A percentile compares a stretch with the other conserved stretches of the same genome.
Conservation (phyloP, 2,797 vertebrate genomes). For the Tympanoctomys barrerae region DNA sequence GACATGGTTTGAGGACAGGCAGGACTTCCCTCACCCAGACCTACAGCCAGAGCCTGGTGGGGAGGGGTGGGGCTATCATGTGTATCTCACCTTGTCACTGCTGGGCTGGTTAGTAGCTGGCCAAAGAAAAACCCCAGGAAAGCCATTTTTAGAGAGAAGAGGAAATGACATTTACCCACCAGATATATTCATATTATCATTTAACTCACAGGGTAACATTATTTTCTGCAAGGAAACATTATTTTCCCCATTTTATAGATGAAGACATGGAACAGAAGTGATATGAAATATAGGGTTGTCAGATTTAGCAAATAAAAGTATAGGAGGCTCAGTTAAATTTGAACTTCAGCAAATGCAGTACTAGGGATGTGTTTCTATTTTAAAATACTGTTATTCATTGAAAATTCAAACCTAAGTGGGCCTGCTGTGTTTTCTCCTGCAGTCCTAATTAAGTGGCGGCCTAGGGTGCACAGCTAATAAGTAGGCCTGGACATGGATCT, state of each 20-base stretch:
- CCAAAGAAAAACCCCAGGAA: not conserved
- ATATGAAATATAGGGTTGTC: not conserved
- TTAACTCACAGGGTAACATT: conserved; percentile 14
- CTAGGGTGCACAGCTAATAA: not conserved
- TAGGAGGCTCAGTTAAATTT: not conserved
- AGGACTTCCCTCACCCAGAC: not conserved
- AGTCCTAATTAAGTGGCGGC: not conserved
- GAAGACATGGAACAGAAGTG: not conserved
- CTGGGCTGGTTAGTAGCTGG: not conserved
- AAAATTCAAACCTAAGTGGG: conserved; percentile 32
- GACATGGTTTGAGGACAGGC: not conserved
- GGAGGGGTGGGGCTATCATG: not conserved
- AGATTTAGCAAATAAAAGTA: conserved; percentile 12
- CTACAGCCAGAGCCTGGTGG: not conserved
- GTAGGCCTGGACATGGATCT: not conserved
- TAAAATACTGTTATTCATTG: not conserved
- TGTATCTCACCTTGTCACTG: not conserved
- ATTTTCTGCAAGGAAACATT: not conserved
- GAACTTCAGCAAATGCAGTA: not conserved
- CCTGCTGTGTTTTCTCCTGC: conserved; percentile 5
- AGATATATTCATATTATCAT: not conserved
- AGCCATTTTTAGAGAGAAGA: not conserved
- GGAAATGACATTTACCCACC: not conserved
- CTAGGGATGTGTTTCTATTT: not conserved
- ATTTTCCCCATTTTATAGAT: not conserved